These are phyloP conservation scores for Dunckerocampus dactyliophorus DNA, from an alignment of 2,113 vertebrate species.

Conservation along the genomic window DNA sequence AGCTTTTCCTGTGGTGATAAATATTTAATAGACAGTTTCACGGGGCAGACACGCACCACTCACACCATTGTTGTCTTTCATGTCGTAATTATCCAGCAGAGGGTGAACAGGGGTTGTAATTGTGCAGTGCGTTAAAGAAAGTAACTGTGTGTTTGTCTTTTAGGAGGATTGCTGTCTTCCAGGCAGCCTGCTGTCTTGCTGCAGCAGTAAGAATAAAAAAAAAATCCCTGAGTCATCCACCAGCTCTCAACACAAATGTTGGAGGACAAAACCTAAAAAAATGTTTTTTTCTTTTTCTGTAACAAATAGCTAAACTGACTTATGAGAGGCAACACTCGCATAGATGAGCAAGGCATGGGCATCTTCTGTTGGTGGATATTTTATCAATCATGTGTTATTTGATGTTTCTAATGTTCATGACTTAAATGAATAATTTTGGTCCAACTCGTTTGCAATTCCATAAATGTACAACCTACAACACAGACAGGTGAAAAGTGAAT, in stretches of 20 bases:
- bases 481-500: too few species aligned
- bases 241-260: constrained; percentile 8
- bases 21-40: constrained; percentile 61
- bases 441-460: too few species aligned
- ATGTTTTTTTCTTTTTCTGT: background rate
- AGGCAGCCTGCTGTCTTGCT: constrained; percentile 3
- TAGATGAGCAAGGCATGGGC: background rate
- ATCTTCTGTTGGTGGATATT: background rate
- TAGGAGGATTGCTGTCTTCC: background rate
- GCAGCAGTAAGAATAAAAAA: constrained; percentile 1
- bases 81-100: constrained; percentile 33
- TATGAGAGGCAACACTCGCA: background rate
- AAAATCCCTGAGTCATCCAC: constrained; percentile 28
- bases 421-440: background rate
- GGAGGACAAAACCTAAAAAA: background rate
- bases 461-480: too few species aligned
- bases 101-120: constrained; percentile 30
- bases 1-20: constrained; percentile 59
- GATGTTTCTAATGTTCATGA: background rate
- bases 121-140: constrained; percentile 36
- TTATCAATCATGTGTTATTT: background rate
- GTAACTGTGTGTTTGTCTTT: constrained; percentile 16
- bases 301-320: background rate
- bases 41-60: constrained; percentile 15
- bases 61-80: constrained; percentile 25